A percentile compares a stretch with the other conserved stretches of the same genome.
These are phyloP conservation scores for Neomonachus schauinslandi DNA, from an alignment of 2,113 vertebrate species.

Conservation along the genomic window DNA sequence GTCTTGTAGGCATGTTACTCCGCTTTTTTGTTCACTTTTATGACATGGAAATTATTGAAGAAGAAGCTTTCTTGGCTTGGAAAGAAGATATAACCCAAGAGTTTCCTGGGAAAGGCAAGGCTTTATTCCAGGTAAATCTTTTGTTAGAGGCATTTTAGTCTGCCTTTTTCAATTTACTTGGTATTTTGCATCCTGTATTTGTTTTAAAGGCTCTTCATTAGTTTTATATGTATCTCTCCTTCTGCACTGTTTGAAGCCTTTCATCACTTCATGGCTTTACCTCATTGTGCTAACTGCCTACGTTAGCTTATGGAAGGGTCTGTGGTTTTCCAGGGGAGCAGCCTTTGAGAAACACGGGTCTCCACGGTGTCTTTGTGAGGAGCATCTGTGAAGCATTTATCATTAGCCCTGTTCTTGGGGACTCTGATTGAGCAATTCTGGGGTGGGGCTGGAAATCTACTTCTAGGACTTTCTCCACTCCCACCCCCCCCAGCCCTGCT, in stretches of 20 bases:
- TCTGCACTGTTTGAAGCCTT: not conserved
- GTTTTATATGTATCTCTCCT: not conserved
- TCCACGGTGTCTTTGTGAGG: not conserved
- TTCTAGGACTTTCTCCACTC: not conserved
- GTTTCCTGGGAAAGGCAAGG: conserved; percentile 99
- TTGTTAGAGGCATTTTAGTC: not conserved
- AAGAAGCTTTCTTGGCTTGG: conserved; percentile 99
- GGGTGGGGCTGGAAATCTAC: not conserved
- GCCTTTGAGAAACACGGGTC: not conserved
- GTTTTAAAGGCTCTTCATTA: not conserved
- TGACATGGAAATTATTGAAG: conserved; percentile 99
- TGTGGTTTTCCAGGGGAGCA: not conserved
- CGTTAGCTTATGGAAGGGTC: not conserved
- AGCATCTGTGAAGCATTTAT: not conserved
- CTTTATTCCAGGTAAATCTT: conserved; percentile 95
- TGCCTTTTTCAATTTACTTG: not conserved
- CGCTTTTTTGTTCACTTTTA: conserved; percentile 99
- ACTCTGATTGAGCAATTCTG: not conserved
- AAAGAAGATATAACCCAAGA: conserved; percentile 99
- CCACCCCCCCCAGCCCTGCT: not conserved
- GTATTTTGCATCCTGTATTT: not conserved
- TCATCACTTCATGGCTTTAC: too few relatives aligned
- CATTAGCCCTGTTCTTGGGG: not conserved
- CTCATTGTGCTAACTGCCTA: too few relatives aligned
- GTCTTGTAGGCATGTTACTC: conserved; percentile 94